Evolutionary conservation across 1,140 invertebrate genomes (phyloP), one percentile per base, ranked within the genome.

Genomic region (Nylanderia fulva): DNA sequence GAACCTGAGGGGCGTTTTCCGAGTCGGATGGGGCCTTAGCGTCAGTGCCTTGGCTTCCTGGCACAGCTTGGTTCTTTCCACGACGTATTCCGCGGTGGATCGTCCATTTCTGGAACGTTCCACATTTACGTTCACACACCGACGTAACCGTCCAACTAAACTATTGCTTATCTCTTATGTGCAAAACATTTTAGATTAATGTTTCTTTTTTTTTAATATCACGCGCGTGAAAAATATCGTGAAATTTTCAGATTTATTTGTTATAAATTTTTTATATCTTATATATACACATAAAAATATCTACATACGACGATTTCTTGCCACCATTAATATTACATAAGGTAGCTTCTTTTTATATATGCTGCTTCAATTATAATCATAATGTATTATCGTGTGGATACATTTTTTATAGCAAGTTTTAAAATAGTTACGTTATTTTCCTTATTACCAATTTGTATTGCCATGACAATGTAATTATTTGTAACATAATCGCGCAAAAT

Each of bases 61-160:
- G 95, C 91, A 95, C 95, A 91, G 96, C 95, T 91, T 96, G 96
- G 93, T 96, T 96, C 94, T 96, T 96, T 95, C 96, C 96, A 94
- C 97, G 96, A 91, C 96, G 96, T 92, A 97, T 96, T 95, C 96
- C 97, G 91, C 96, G 96, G 95, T 97, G 96, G 95, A 96, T 96
- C 94, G 96, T 97, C 97, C 97, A 97, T 96, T 97, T 97, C 97
- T 97, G 96, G 93, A 95, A 96, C 93, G 94, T 94, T 91, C 94
- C 93, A 94, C 91, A 93, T 93, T 92, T 91, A 93, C 91, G 91
- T 91, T 93, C 92, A 93, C 68, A 93, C 74, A 90, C 88, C 85
- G 52, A 82, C 61, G 27, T 68, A 88, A 88, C 61, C 45, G 86
- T 66, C 33, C 39, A 69, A 68, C 66, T 75, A 86, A 88, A 79